Evolutionary conservation across 30 jellyfish, hydroid and myxozoan species (phyloP).

Genomic region (Cassiopea xamachana): DNA sequence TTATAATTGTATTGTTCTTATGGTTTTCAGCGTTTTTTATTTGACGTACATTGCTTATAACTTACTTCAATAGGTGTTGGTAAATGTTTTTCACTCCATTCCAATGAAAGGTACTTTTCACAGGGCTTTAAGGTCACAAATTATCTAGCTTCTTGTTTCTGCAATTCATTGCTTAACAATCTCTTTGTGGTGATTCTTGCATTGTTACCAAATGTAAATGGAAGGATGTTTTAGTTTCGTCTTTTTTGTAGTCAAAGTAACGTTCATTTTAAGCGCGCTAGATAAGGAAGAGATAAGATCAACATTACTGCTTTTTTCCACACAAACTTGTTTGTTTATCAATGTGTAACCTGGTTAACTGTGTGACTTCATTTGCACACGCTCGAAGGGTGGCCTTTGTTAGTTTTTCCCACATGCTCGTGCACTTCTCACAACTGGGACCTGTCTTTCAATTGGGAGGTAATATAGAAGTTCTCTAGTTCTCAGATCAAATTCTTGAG

Average conservation of each 20-base stretch:
- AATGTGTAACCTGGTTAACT: background rate
- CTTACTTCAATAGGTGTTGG: background rate
- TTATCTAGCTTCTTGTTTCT: background rate
- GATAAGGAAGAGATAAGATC: constrained; percentile 30
- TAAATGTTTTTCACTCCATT: background rate
- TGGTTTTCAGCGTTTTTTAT: constrained; percentile 6
- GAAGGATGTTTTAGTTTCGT: constrained; percentile 20
- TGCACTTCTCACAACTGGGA: background rate
- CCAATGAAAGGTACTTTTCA: constrained; percentile 3
- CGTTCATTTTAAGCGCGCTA: constrained; percentile 9
- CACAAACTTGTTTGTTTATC: background rate
- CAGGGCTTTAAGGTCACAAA: constrained; percentile 30
- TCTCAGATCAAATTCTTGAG: too few species aligned
- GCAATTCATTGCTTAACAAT: background rate
- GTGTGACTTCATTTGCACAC: background rate
- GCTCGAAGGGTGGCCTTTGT: constrained; percentile 1
- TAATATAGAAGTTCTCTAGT: too few species aligned
- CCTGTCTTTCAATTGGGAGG: too few species aligned
- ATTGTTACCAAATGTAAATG: background rate
- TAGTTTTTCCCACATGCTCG: background rate
- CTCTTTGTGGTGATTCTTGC: background rate
- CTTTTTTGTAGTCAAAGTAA: constrained; percentile 4
- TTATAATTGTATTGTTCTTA: background rate
- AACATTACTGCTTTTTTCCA: background rate
- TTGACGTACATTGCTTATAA: background rate